Conservation (phyloP, 2,888 invertebrate species). For the Ophioninae sp. region DNA sequence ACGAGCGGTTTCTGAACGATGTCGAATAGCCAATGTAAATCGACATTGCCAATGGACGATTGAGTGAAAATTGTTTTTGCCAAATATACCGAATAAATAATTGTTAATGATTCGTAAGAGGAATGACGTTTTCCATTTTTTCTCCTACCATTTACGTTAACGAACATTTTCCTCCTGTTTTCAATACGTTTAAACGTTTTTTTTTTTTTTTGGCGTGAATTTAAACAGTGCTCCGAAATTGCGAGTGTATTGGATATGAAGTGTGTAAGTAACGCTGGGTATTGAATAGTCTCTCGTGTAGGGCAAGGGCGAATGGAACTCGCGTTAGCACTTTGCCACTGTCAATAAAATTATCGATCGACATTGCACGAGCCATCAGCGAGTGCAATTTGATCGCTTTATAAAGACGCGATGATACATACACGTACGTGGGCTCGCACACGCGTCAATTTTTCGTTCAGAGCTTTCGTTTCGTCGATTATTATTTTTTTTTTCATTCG, state of each 20-base stretch:
- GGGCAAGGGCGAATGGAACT: slow-evolving; percentile 62
- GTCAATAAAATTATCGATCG: slow-evolving; percentile 64
- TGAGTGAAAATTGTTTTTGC: neutral
- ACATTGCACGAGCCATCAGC: slow-evolving; percentile 36
- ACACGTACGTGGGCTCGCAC: too few relatives aligned
- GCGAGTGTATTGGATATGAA: slow-evolving; percentile 66
- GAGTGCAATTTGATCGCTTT: slow-evolving; percentile 29
- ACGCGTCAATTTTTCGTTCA: too few relatives aligned
- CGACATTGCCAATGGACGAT: neutral
- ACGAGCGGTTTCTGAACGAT: slow-evolving; percentile 3
- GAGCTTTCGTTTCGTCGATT: too few relatives aligned
- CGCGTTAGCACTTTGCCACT: slow-evolving; percentile 65
- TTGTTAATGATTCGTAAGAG: neutral
- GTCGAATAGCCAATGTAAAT: neutral
- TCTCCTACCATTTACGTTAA: neutral
- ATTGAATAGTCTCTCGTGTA: slow-evolving; percentile 39
- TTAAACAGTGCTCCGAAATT: neutral
- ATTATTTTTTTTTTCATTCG: too few relatives aligned
- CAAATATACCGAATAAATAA: neutral
- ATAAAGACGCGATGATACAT: too few relatives aligned
- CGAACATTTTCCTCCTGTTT: neutral
- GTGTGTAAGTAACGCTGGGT: slow-evolving; percentile 63
- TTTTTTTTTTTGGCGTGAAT: neutral
- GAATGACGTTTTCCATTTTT: neutral
- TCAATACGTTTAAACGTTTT: neutral